Evolutionary conservation across 2,113 vertebrate genomes (phyloP), one percentile per base, ranked within the genome.

Genomic region (Hystrix brachyura): DNA sequence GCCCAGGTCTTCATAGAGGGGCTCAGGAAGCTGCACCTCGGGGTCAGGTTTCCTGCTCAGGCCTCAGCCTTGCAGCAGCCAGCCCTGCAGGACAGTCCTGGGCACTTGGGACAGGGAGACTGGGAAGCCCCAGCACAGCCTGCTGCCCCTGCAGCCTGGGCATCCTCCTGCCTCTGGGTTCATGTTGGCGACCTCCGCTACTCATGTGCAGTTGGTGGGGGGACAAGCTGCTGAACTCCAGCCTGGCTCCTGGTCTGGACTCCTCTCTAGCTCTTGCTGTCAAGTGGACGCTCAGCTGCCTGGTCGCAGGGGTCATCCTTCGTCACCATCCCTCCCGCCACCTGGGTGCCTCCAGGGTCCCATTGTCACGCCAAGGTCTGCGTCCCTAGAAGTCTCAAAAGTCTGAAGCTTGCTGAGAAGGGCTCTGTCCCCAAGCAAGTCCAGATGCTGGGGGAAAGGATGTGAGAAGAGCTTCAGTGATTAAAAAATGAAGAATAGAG

Each of bases 251-350:
- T 53, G 9, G 29, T 3, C 60, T 12, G 7, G 53, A 32, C 62
- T 46, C n/a, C 53, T 79, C 10, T 11, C 25, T 78, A 38, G n/a
- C 27, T 85, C 76, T 29, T 51, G 48, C 67, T 83, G 23, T 81
- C 12, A n/a, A n/a, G 46, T 7, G 29, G 60, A 29, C 1, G 0
- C 4, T n/a, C 80, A 48, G 59, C 74, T 72, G 34, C 29, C 67
- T 21, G 34, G 34, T 27, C 1, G 0, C 4, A 0, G 57, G 38
- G 21, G 21, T 62, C 57, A 59, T 51, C 46, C 3, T 7, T 1
- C 1, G 1, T 3, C 38, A 74, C 25, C 38, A 43, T 48, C 67
- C 57, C 32, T 81, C n/a, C 5, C 6, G 38, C 62, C 25, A 10
- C 21, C 38, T 23, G 13, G 62, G 43, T 0, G 19, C 62, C 34